These are phyloP conservation scores for Acanthurus leucopareius DNA, from an alignment of 2,797 vertebrate species.

Conservation along the genomic window DNA sequence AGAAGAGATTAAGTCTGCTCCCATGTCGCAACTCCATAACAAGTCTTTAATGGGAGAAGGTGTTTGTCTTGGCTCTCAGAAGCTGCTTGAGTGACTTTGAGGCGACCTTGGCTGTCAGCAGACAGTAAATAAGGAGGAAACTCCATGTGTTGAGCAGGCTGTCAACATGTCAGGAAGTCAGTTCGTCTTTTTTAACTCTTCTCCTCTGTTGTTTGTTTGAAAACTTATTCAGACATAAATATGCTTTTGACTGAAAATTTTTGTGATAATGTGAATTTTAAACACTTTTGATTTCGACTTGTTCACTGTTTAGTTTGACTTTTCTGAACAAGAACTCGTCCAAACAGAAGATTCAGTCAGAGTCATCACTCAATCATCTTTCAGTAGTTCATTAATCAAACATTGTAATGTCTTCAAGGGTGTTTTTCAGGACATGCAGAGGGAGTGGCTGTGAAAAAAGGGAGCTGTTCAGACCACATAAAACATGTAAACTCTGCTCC, in stretches of 20 bases:
- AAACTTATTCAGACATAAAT: background rate
- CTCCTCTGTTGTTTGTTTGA: conserved; percentile 1
- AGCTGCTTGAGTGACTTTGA: conserved; percentile 43
- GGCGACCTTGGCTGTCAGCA: conserved; percentile 66
- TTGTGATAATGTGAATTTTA: background rate
- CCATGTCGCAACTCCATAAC: conserved; percentile 34
- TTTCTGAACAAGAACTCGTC: background rate
- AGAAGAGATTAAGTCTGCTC: conserved; percentile 3
- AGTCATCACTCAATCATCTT: background rate
- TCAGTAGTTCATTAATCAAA: background rate
- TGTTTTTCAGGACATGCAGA: background rate
- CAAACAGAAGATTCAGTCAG: background rate
- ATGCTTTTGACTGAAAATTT: background rate
- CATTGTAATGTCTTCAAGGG: background rate
- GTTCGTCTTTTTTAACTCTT: conserved; percentile 8
- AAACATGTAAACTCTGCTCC: too few species aligned
- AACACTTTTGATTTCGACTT: background rate
- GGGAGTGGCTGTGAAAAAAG: too few species aligned
- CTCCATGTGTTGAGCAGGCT: conserved; percentile 30
- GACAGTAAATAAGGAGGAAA: conserved; percentile 67
- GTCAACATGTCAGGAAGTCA: conserved; percentile 43
- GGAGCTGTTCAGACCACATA: too few species aligned
- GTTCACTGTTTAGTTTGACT: background rate
- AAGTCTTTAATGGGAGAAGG: conserved; percentile 13
- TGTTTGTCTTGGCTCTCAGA: conserved; percentile 37